Evolutionary conservation across 1,140 invertebrate species (phyloP).

Genomic region (Listronotus oregonensis): DNA sequence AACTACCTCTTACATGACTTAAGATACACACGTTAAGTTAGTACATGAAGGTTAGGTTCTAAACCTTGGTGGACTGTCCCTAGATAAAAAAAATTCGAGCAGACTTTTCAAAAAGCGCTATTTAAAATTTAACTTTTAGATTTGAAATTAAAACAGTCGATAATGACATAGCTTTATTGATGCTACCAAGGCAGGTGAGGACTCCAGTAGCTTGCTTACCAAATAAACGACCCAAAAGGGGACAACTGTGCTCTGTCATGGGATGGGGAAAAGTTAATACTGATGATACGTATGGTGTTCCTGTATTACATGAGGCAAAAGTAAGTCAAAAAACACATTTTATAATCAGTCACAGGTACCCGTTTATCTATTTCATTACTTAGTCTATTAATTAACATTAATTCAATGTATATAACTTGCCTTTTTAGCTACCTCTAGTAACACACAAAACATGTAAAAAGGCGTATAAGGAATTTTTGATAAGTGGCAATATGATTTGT

Average conservation of each 20-base stretch:
- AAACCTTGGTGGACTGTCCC: too few relatives aligned
- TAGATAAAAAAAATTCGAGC: too few relatives aligned
- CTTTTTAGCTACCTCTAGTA: constrained; percentile 78
- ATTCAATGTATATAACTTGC: too few relatives aligned
- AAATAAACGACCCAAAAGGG: constrained; percentile 59
- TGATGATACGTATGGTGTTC: constrained; percentile 73
- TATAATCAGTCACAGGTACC: too few relatives aligned
- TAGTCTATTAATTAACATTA: too few relatives aligned
- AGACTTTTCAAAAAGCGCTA: too few relatives aligned
- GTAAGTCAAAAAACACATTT: constrained; percentile 59
- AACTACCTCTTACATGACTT: too few relatives aligned
- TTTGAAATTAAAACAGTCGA: constrained; percentile 89
- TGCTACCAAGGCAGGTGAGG: constrained; percentile 65
- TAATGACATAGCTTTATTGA: constrained; percentile 87
- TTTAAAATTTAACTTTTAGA: constrained; percentile 47
- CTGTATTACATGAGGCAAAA: constrained; percentile 78
- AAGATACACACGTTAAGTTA: too few relatives aligned
- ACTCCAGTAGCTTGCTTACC: constrained; percentile 68
- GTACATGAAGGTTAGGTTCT: too few relatives aligned
- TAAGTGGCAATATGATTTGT: constrained; percentile 90
- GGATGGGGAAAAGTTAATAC: constrained; percentile 80
- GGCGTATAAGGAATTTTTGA: constrained; percentile 77
- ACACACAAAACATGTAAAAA: constrained; percentile 75
- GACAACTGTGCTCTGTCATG: constrained; percentile 73
- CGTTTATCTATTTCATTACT: too few relatives aligned